Evolutionary conservation across 2,888 invertebrate species (phyloP).

Genomic region (Netelia melanura): DNA sequence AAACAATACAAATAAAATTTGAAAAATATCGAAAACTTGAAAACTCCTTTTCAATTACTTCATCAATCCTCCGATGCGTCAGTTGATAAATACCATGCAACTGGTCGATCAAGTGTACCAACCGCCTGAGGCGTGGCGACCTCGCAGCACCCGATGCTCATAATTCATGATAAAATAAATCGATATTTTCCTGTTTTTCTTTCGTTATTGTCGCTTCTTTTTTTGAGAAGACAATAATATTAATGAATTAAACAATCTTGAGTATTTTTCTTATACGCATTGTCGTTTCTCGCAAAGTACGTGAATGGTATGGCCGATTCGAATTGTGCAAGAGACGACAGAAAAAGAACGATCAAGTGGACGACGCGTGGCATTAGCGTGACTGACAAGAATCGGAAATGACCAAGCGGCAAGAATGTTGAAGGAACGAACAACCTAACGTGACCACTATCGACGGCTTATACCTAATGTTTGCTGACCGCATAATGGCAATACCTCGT

Average conservation of each 20-base stretch:
- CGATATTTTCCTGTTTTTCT: not conserved
- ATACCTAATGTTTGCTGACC: constrained; percentile 17
- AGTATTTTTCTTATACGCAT: not conserved
- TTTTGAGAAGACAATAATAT: not conserved
- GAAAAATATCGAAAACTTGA: too few species aligned
- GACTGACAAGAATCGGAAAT: constrained; percentile 61
- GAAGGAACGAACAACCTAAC: constrained; percentile 47
- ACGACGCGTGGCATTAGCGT: constrained; percentile 59
- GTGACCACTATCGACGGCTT: constrained; percentile 43
- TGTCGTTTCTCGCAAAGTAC: not conserved
- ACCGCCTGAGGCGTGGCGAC: not conserved
- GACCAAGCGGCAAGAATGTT: constrained; percentile 48
- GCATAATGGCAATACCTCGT: constrained; percentile 25
- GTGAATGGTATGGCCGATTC: constrained; percentile 22
- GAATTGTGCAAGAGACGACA: not conserved
- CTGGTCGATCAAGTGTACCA: constrained; percentile 40
- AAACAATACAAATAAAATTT: too few species aligned
- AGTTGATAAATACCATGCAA: not conserved
- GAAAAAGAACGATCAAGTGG: constrained; percentile 9
- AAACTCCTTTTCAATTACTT: too few species aligned
- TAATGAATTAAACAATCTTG: not conserved
- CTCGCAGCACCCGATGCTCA: constrained; percentile 3
- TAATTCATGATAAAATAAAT: constrained; percentile 23
- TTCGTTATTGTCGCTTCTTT: not conserved
- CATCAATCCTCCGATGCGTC: too few species aligned